phyloP scores from a whole-genome alignment of 2,888 invertebrate species.

The Phymatocera aterrima region DNA sequence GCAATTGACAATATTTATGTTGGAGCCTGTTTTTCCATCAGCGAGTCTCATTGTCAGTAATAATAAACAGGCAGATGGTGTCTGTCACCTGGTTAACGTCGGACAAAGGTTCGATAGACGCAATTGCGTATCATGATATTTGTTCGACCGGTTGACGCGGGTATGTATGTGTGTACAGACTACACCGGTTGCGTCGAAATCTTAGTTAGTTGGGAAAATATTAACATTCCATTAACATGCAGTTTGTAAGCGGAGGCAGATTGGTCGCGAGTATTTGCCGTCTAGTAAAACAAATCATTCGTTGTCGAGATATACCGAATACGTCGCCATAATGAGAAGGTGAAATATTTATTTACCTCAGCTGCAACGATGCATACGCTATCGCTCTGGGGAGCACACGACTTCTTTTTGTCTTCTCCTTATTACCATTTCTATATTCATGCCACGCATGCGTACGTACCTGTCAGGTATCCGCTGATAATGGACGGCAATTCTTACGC shows the following conservation, averaged over 20 bases:
- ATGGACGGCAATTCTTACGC: neutral
- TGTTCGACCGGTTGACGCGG: slow-evolving; percentile 27
- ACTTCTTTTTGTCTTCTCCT: neutral
- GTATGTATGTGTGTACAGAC: neutral
- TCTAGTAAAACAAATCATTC: slow-evolving; percentile 7
- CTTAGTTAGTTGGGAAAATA: slow-evolving; percentile 38
- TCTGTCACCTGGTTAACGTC: neutral
- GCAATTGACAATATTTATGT: neutral
- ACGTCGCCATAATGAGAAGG: neutral
- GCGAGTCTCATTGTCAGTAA: neutral
- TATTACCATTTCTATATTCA: neutral
- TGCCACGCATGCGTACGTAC: neutral
- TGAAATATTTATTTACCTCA: slow-evolving; percentile 4
- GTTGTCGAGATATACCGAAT: slow-evolving; percentile 30
- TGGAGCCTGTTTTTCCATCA: neutral
- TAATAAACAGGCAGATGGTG: neutral
- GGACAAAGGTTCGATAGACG: slow-evolving; percentile 23
- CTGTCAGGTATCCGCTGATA: neutral
- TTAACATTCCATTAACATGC: slow-evolving; percentile 35
- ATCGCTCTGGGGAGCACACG: neutral
- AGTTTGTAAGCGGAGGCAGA: neutral
- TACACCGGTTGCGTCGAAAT: neutral
- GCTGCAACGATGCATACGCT: neutral
- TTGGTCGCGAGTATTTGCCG: slow-evolving; percentile 11
- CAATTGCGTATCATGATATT: neutral